Conservation (phyloP, 2,797 vertebrate species). For the Notolabrus celidotus region DNA sequence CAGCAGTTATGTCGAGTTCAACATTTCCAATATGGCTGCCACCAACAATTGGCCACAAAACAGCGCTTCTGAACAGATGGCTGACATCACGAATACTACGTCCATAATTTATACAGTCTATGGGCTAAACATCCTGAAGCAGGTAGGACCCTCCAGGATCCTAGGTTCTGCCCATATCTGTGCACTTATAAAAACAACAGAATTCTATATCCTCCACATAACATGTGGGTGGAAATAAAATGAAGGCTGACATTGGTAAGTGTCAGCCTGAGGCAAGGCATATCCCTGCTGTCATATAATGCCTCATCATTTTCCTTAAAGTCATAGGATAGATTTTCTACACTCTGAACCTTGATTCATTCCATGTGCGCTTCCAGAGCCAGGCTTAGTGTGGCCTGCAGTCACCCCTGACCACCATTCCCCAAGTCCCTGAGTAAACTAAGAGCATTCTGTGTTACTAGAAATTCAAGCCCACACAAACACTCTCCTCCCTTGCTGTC, state of each 20-base stretch:
- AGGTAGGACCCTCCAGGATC: no score
- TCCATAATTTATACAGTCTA: no score
- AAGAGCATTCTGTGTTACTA: constrained; percentile 42
- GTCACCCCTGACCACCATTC: constrained; percentile 47
- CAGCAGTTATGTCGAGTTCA: no score
- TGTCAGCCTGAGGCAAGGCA: constrained; percentile 5
- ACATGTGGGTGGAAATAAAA: constrained; percentile 4
- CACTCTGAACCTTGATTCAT: constrained; percentile 36
- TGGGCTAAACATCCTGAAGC: no score
- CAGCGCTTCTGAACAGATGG: no score
- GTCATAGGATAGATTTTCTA: constrained; percentile 21
- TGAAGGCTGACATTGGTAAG: constrained; percentile 4
- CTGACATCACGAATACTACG: no score
- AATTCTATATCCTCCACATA: constrained; percentile 6
- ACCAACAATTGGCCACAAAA: no score
- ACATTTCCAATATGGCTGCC: no score
- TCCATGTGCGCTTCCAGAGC: constrained; percentile 5
- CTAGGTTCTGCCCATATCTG: background rate
- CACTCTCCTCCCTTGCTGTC: background rate
- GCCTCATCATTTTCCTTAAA: constrained; percentile 29
- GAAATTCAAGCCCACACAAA: constrained; percentile 42
- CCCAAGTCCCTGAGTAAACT: constrained; percentile 43
- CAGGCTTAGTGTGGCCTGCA: constrained; percentile 10
- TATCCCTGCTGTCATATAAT: constrained; percentile 5
- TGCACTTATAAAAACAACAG: background rate